phyloP scores from a whole-genome alignment of 2,113 vertebrate species.

The Pogona vitticeps region DNA sequence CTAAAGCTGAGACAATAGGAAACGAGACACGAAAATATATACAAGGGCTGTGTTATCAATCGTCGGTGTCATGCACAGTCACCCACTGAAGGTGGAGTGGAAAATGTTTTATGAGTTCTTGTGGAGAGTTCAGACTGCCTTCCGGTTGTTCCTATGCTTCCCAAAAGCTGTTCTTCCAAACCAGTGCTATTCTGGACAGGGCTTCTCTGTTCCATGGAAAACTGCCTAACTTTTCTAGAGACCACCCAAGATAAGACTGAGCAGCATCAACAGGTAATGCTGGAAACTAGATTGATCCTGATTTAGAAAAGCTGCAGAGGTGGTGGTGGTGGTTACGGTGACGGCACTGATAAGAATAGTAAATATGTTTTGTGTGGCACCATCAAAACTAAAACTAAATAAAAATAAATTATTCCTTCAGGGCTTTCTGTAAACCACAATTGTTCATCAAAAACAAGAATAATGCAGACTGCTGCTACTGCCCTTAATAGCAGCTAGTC shows the following conservation, averaged over 20 bases:
- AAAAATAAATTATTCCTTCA: background rate
- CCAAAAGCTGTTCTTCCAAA: conserved; percentile 57
- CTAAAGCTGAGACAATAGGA: conserved; percentile 17
- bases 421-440: background rate
- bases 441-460: no score
- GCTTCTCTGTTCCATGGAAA: background rate
- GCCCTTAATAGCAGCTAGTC: no score
- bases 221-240: conserved; percentile 4
- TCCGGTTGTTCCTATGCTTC: conserved; percentile 41
- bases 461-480: no score
- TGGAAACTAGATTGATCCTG: background rate
- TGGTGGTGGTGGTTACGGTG: background rate
- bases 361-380: background rate
- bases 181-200: conserved; percentile 33
- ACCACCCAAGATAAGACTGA: background rate
- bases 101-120: conserved; percentile 42
- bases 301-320: background rate
- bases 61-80: background rate
- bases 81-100: conserved; percentile 31
- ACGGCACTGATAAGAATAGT: background rate
- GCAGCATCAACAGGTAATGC: background rate
- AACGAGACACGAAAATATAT: conserved; percentile 3
- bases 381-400: background rate
- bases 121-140: conserved; percentile 43
- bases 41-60: conserved; percentile 28